These are phyloP conservation scores for Hystrix cristata DNA, from an alignment of 2,113 vertebrate genomes.

Conservation along the genomic window DNA sequence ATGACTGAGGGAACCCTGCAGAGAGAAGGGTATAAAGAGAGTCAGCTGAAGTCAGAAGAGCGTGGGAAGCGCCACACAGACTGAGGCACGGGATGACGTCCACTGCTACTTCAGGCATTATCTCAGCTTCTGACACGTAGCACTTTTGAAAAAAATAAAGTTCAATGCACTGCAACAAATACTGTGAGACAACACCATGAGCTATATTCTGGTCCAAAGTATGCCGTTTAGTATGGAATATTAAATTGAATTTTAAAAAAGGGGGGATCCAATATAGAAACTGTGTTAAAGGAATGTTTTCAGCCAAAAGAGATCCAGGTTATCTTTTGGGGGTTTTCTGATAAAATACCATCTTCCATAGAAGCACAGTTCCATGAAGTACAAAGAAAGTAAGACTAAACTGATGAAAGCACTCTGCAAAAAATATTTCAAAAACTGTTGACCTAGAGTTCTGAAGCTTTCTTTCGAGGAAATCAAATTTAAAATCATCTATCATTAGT, in stretches of 20 bases:
- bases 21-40: not conserved
- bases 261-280: slow-evolving; percentile 12
- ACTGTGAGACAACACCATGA: not conserved
- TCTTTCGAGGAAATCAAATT: not conserved
- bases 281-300: not conserved
- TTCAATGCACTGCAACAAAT: not conserved
- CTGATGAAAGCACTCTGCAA: not conserved
- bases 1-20: not conserved
- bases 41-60: not conserved
- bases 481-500: not conserved
- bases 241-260: not conserved
- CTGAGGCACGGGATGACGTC: not conserved
- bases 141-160: not conserved
- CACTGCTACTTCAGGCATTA: not conserved
- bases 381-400: not conserved
- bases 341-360: not conserved
- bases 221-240: not conserved
- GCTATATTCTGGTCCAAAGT: not conserved
- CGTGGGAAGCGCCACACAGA: not conserved
- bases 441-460: not conserved
- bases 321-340: not conserved
- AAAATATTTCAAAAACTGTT: not conserved
- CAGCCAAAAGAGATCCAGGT: not conserved
- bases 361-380: not conserved
- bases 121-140: not conserved